A percentile compares a stretch with the other conserved stretches of the same genome.
Conservation (phyloP, 2,113 vertebrate species). For the Protobothrops flavoviridis region DNA sequence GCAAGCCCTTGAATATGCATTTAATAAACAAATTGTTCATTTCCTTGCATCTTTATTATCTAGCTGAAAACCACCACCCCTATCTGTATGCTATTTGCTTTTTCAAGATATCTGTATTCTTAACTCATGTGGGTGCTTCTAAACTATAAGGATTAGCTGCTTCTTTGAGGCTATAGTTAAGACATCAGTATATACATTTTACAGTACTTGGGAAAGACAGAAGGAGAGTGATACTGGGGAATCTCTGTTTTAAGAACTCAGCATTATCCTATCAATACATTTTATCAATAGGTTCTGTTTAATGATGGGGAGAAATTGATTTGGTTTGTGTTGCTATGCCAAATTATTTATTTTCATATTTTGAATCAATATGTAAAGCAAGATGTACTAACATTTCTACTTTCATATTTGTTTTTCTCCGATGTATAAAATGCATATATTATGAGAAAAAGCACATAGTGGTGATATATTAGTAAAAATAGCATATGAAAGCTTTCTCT, state of each 20-base stretch:
- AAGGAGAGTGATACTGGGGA: not conserved
- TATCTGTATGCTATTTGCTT: not conserved
- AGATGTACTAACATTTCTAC: not conserved
- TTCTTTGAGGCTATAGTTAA: not conserved
- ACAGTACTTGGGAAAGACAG: not conserved
- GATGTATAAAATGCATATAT: not conserved
- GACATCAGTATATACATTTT: not conserved
- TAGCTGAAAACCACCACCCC: not conserved
- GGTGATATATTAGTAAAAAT: not conserved
- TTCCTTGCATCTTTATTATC: not conserved
- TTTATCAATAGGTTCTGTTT: not conserved
- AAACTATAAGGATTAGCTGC: not conserved
- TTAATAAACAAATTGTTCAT: not conserved
- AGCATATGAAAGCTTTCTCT: not conserved
- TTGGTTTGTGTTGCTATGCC: not conserved
- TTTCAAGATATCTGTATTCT: not conserved
- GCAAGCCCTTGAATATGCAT: not conserved
- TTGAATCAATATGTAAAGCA: not conserved
- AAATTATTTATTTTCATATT: not conserved
- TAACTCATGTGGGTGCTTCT: not conserved
- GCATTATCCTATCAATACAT: not conserved
- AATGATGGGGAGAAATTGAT: not conserved
- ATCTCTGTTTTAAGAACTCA: not conserved
- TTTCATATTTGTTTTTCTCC: not conserved
- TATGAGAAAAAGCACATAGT: not conserved